Percentiles rank a stretch among this genome's conserved stretches.
These are phyloP conservation scores for Cydia splendana DNA, from an alignment of 1,140 invertebrate genomes.

Conservation along the genomic window DNA sequence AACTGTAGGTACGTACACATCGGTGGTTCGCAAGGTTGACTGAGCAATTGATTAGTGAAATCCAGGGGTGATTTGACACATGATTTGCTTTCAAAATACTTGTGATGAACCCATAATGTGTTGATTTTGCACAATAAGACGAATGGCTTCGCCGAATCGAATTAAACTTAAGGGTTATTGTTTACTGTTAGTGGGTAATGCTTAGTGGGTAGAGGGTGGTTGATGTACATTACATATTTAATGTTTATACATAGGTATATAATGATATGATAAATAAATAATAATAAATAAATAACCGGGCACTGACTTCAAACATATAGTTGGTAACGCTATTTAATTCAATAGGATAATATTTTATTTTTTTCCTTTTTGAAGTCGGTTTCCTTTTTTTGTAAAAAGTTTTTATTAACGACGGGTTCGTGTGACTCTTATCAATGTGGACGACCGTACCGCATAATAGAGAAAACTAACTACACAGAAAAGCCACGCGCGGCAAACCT, in stretches of 20 bases:
- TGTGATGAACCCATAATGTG: neutral
- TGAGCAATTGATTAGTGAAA: conserved; percentile 28
- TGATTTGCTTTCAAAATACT: neutral
- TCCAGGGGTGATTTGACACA: neutral
- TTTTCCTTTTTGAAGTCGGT: no score
- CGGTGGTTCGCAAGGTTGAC: neutral
- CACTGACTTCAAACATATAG: no score
- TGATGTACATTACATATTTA: no score
- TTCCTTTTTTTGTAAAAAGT: no score
- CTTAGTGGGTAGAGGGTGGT: no score
- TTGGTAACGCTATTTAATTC: no score
- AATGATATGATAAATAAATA: no score
- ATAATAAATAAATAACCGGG: no score
- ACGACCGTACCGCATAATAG: neutral
- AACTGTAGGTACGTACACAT: neutral
- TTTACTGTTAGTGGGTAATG: no score
- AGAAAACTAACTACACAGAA: neutral
- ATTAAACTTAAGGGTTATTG: neutral
- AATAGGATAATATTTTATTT: no score
- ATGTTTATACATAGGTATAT: no score
- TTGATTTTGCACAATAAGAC: neutral
- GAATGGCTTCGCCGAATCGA: neutral
- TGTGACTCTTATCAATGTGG: neutral
- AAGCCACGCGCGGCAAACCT: neutral
- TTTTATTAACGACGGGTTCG: neutral